Conservation (phyloP, 2,888 invertebrate species). For the Psococerastis gibbosa region DNA sequence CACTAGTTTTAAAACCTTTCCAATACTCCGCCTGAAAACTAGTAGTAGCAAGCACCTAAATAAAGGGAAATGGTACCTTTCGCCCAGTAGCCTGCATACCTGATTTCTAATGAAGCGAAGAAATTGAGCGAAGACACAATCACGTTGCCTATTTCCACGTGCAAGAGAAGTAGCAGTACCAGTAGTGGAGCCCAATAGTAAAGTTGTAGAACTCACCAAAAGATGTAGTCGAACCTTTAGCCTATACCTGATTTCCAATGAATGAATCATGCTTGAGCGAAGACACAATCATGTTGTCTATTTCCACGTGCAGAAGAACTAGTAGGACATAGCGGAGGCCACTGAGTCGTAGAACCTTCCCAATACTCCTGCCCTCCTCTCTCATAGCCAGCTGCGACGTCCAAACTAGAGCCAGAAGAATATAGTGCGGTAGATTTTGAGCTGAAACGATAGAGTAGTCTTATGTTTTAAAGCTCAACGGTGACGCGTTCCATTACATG, state of each 20-base stretch:
- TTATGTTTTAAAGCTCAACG: too few relatives aligned
- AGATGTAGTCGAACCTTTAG: too few relatives aligned
- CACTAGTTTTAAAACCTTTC: too few relatives aligned
- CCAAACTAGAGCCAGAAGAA: slow-evolving; percentile 54
- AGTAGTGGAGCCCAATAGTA: slow-evolving; percentile 64
- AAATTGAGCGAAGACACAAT: slow-evolving; percentile 60
- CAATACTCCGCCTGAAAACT: too few relatives aligned
- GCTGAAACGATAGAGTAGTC: slow-evolving; percentile 27
- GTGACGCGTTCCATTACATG: too few relatives aligned
- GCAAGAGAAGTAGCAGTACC: slow-evolving; percentile 54
- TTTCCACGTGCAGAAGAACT: slow-evolving; percentile 68
- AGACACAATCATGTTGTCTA: slow-evolving; percentile 60
- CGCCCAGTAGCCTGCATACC: too few relatives aligned
- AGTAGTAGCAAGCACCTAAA: too few relatives aligned
- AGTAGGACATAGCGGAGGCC: slow-evolving; percentile 62
- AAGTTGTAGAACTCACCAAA: slow-evolving; percentile 41
- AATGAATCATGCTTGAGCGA: slow-evolving; percentile 41
- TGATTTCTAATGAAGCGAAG: slow-evolving; percentile 37
- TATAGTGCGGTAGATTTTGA: slow-evolving; percentile 63
- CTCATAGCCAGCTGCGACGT: slow-evolving; percentile 56
- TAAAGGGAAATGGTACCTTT: too few relatives aligned
- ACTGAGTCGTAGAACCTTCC: slow-evolving; percentile 42
- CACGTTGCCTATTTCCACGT: slow-evolving; percentile 73
- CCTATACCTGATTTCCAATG: slow-evolving; percentile 47
- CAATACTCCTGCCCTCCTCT: slow-evolving; percentile 37